These are phyloP conservation scores for Nephila pilipes DNA, from an alignment of 1,140 invertebrate genomes.

Conservation along the genomic window DNA sequence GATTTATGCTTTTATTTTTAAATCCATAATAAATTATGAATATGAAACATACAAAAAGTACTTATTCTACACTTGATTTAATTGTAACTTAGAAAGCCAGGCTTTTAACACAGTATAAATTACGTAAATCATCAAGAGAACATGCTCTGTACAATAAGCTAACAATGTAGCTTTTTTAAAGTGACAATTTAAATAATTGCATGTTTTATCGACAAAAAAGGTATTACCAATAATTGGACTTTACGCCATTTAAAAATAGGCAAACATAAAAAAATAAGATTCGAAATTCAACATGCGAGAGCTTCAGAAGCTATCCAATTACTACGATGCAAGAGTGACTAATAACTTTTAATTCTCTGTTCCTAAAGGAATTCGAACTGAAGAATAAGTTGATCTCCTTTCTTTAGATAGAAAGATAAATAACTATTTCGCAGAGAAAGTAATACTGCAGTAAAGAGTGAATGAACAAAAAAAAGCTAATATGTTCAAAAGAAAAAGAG, in stretches of 20 bases:
- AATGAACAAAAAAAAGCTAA: neutral
- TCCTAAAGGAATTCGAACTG: neutral
- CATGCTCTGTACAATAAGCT: neutral
- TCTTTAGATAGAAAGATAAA: neutral
- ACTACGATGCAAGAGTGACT: neutral
- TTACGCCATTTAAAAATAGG: neutral
- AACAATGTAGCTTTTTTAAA: neutral
- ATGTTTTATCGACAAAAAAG: neutral
- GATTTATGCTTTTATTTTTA: too few species aligned
- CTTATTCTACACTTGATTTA: neutral
- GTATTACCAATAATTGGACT: neutral
- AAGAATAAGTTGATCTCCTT: neutral
- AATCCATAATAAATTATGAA: too few species aligned
- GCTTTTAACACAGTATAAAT: neutral
- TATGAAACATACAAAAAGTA: too few species aligned
- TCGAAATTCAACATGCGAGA: neutral
- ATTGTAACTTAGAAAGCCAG: neutral
- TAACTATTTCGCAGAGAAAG: constrained; percentile 18
- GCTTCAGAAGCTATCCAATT: neutral
- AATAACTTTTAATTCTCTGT: constrained; percentile 32
- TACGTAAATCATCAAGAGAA: neutral
- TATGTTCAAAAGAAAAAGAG: neutral
- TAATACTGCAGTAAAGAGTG: constrained; percentile 32
- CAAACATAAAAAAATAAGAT: neutral
- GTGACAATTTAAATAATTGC: neutral